Base-by-base conservation (phyloP, 2,113 vertebrate genomes). In the Rafetus swinhoei region DNA sequence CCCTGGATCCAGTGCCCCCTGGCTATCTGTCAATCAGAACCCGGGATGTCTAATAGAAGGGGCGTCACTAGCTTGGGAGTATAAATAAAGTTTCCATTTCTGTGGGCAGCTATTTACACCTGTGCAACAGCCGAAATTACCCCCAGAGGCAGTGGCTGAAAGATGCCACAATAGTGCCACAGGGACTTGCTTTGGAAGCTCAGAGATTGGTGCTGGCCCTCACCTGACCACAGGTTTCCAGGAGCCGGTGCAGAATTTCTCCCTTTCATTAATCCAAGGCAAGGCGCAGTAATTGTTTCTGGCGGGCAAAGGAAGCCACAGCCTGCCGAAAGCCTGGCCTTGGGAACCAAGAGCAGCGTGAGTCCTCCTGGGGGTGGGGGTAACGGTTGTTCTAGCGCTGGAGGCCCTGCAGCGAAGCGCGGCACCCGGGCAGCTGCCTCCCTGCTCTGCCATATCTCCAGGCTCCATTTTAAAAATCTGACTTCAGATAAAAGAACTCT, bases 401-500 rank as follows among this genome's bases (percentile, higher is more conserved):
- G 89, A 84, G 55, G 57, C 87, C 0, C 60, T 0, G 25, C 11
- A 24, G 2, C 3, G 74, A 92, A 88, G 60, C 54, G 54, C 55
- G 45, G 39, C 1, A 0, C 72, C 32, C 21, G 27, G 35, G 45
- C 9, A 85, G 60, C 88, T 69, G 39, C 83, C 35, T 13, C 59
- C 69, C 62, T 69, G 32, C 0, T 13, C 85, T 86, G 16, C 87
- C 94, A 97, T 97, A 96, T 93, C 96, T 96, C 81, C 62, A 22
- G 87, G 80, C 92, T 90, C 88, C 85, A 69, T 97, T 97, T 96
- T 85, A 93, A 87, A 89, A 93, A 79, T 95, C 96, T 90, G 93
- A 97, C 96, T 97, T 97, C 97, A 97, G 97, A 97, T 88, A 91
- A 93, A 93, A 95, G 29, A 96, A 89, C 93, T 92, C 90, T 96